Conservation (phyloP, 2,888 invertebrate genomes). For the Petrophora chlorosata region DNA sequence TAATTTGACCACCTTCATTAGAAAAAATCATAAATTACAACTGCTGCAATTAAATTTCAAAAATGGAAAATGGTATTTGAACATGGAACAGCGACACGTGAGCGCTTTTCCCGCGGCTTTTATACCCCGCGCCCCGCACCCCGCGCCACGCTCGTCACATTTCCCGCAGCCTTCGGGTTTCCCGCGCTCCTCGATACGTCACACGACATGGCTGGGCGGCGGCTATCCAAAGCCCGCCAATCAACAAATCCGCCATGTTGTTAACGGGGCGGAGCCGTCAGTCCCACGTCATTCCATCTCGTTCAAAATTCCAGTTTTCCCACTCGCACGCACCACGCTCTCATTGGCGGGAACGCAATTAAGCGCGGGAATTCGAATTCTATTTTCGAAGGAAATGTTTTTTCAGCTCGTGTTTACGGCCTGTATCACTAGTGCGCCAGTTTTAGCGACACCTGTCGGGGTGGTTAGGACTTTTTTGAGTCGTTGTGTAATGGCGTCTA, state of each 20-base stretch:
- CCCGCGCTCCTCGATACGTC: slow-evolving; percentile 63
- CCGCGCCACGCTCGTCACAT: slow-evolving; percentile 54
- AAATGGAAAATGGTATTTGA: slow-evolving; percentile 23
- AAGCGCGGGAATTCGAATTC: slow-evolving; percentile 82
- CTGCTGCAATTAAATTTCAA: slow-evolving; percentile 12
- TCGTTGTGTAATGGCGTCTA: slow-evolving; percentile 49
- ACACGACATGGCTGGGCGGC: slow-evolving; percentile 57
- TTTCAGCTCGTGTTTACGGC: slow-evolving; percentile 74
- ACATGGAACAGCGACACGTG: slow-evolving; percentile 26
- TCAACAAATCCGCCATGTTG: slow-evolving; percentile 86
- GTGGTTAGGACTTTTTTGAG: slow-evolving; percentile 25
- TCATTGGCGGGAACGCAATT: slow-evolving; percentile 80
- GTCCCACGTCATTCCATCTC: slow-evolving; percentile 56
- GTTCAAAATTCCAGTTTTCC: slow-evolving; percentile 53
- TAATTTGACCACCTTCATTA: slow-evolving; percentile 4
- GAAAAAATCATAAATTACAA: slow-evolving; percentile 13
- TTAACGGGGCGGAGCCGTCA: slow-evolving; percentile 82
- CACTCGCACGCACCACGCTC: slow-evolving; percentile 64
- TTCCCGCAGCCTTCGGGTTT: slow-evolving; percentile 65
- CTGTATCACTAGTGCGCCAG: slow-evolving; percentile 50
- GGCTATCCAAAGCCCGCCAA: slow-evolving; percentile 79
- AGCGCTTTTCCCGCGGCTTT: slow-evolving; percentile 48
- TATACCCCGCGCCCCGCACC: slow-evolving; percentile 46
- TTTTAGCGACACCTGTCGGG: slow-evolving; percentile 64
- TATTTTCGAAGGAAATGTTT: slow-evolving; percentile 82